phyloP scores from a whole-genome alignment of 2,797 vertebrate species.

The Catamblyrhynchus diadema region DNA sequence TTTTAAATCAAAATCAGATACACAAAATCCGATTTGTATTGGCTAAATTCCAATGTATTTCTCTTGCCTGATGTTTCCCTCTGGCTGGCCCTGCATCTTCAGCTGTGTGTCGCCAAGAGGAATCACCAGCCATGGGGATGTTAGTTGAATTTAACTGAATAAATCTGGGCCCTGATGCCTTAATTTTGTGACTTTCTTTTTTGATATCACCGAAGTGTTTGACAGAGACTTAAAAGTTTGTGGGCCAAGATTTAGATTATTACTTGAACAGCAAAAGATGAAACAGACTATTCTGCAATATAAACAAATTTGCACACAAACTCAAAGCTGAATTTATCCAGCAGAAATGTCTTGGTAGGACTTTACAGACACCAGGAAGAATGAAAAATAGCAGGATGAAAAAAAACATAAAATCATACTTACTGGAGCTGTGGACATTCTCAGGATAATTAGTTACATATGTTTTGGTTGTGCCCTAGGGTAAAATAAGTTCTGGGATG shows the following conservation, averaged over 20 bases:
- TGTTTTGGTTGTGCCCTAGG: conserved; percentile 66
- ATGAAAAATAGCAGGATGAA: conserved; percentile 19
- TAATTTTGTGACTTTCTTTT: conserved; percentile 1
- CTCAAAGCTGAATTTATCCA: conserved; percentile 14
- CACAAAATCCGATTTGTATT: neutral
- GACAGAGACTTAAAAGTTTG: neutral
- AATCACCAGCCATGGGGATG: neutral
- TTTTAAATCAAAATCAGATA: conserved; percentile 30
- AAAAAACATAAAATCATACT: conserved; percentile 4
- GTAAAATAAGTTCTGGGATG: conserved; percentile 66
- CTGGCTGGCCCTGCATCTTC: neutral
- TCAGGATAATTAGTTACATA: conserved; percentile 68
- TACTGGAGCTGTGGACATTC: conserved; percentile 59
- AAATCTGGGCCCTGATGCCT: neutral
- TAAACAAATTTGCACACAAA: neutral
- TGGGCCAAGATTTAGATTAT: neutral
- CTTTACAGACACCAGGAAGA: neutral
- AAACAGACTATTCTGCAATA: neutral
- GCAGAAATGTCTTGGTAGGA: neutral
- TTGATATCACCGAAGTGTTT: neutral
- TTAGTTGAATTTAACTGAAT: neutral
- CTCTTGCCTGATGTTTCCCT: neutral
- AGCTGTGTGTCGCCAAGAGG: neutral
- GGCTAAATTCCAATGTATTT: conserved; percentile 14
- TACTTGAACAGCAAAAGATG: neutral